Percentiles rank a stretch among this genome's conserved stretches.
Evolutionary conservation across 2,113 vertebrate genomes (phyloP).

Genomic region (Geothlypis trichas): DNA sequence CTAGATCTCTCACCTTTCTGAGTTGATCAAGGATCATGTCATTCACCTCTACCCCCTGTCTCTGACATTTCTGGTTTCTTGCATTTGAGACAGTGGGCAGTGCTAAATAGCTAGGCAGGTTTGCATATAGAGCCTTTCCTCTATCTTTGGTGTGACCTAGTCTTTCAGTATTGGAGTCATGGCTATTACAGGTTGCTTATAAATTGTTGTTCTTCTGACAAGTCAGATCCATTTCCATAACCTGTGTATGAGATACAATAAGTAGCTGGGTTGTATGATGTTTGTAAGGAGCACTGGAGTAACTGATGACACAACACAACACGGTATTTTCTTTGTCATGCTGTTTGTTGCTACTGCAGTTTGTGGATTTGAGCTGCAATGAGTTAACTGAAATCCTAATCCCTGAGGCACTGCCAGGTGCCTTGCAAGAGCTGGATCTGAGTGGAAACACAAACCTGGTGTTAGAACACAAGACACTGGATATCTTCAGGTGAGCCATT

Average conservation of each 20-base stretch:
- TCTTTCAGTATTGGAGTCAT: neutral
- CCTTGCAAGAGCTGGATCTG: constrained; percentile 92
- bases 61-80: neutral
- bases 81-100: neutral
- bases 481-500: constrained; percentile 88
- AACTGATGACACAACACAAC: neutral
- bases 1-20: neutral
- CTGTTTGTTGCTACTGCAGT: constrained; percentile 71
- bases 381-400: constrained; percentile 92
- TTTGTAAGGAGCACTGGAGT: neutral
- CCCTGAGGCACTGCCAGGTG: constrained; percentile 85
- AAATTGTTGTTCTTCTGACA: neutral
- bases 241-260: neutral
- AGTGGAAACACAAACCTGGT: constrained; percentile 90
- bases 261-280: neutral
- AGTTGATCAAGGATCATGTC: neutral
- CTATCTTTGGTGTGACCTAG: neutral
- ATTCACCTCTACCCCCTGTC: neutral
- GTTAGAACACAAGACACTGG: constrained; percentile 92
- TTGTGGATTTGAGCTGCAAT: constrained; percentile 95
- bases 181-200: neutral
- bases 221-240: neutral
- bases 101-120: neutral
- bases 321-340: constrained; percentile 7
- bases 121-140: neutral